phyloP scores from a whole-genome alignment of 2,797 vertebrate genomes.

The Thamnophis elegans region DNA sequence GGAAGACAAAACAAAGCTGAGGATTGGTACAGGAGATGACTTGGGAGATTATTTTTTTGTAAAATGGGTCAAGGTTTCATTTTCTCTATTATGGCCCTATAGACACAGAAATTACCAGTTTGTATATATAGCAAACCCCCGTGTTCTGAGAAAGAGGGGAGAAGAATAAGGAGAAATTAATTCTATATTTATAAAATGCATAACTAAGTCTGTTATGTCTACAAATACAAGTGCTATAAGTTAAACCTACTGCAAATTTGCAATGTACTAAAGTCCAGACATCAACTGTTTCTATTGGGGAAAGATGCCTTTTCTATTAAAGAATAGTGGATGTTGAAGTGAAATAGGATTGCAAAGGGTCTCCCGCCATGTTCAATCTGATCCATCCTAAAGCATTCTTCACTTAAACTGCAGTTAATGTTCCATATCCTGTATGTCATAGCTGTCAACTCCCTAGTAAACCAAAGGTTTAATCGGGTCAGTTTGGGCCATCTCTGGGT shows the following conservation, averaged over 20 bases:
- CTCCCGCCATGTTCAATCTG: neutral
- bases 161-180: neutral
- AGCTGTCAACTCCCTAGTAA: neutral
- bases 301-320: neutral
- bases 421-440: neutral
- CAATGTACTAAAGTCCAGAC: neutral
- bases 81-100: neutral
- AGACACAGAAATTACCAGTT: neutral
- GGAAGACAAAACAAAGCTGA: neutral
- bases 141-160: neutral
- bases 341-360: neutral
- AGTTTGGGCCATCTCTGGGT: neutral
- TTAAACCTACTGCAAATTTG: neutral
- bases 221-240: neutral
- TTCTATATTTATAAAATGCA: neutral
- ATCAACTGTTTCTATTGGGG: too few species aligned
- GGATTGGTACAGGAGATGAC: neutral
- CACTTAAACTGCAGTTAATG: neutral
- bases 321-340: neutral
- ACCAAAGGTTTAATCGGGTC: neutral
- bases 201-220: neutral
- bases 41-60: neutral
- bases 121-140: neutral
- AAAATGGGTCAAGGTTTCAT: neutral
- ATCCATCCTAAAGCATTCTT: neutral